Evolutionary conservation across 2,797 vertebrate species (phyloP).

Genomic region (Masticophis lateralis): DNA sequence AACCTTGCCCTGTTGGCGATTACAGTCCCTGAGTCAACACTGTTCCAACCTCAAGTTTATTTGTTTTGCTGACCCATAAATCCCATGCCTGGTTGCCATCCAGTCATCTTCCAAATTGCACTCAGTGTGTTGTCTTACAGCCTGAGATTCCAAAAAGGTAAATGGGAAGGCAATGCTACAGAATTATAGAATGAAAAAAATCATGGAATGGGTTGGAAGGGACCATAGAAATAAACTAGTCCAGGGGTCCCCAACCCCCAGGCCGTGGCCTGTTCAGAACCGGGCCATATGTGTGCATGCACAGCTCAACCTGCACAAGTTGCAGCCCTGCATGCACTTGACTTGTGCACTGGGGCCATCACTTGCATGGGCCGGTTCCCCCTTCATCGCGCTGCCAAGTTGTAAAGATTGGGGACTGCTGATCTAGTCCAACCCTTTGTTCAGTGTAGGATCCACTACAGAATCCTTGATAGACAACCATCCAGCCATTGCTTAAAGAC

Average conservation of each 20-base stretch:
- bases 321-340: background rate
- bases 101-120: background rate
- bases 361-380: background rate
- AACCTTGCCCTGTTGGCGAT: background rate
- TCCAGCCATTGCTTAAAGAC: background rate
- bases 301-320: no score
- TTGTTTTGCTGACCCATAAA: background rate
- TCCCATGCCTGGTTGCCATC: background rate
- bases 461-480: background rate
- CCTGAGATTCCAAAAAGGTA: background rate
- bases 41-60: background rate
- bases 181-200: background rate
- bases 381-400: background rate
- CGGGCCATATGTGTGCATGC: accelerated
- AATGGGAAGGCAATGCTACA: background rate
- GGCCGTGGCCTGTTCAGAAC: no score
- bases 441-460: background rate
- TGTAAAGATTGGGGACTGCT: background rate
- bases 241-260: no score
- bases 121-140: background rate
- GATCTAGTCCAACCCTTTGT: background rate
- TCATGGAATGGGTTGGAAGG: background rate
- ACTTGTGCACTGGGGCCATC: background rate
- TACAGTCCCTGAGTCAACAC: background rate
- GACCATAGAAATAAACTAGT: background rate